Percentiles rank a stretch among this genome's conserved stretches.
Evolutionary conservation across 2,888 invertebrate genomes (phyloP).

Genomic region (Acanthopleura granulata): DNA sequence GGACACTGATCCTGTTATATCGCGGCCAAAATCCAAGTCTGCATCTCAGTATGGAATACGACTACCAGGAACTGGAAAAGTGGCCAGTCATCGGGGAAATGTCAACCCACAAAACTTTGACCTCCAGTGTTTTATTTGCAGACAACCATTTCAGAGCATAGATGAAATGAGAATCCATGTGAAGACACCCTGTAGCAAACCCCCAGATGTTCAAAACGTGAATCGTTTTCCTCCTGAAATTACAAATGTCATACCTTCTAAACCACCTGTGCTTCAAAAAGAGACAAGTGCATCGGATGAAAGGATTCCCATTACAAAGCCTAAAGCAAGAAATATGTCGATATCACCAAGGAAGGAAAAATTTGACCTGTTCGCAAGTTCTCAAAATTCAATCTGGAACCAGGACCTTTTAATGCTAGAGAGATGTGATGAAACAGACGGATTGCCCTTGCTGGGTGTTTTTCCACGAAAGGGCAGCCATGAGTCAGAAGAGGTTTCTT

Average conservation of each 20-base stretch:
- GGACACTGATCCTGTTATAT: background rate
- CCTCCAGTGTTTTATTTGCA: slow-evolving; percentile 30
- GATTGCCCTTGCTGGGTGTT: no score
- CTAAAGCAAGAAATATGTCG: no score
- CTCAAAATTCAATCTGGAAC: no score
- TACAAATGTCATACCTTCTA: background rate
- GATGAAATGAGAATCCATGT: slow-evolving; percentile 32
- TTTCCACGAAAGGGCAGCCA: no score
- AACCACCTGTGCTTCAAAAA: background rate
- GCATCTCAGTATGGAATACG: background rate
- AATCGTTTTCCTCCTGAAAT: slow-evolving; percentile 10
- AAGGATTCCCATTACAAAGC: no score
- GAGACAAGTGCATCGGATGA: no score
- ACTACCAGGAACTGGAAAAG: slow-evolving; percentile 5
- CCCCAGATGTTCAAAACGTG: background rate
- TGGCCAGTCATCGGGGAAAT: slow-evolving; percentile 12
- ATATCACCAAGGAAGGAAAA: no score
- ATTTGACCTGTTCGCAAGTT: no score
- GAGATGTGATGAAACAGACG: no score
- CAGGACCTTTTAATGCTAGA: no score
- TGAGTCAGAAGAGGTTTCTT: no score
- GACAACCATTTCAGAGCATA: slow-evolving; percentile 23
- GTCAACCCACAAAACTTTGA: slow-evolving; percentile 20
- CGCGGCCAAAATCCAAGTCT: background rate
- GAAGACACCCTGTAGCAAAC: slow-evolving; percentile 28